Evolutionary conservation across 2,113 vertebrate species (phyloP).

Genomic region (Lates calcarifer): DNA sequence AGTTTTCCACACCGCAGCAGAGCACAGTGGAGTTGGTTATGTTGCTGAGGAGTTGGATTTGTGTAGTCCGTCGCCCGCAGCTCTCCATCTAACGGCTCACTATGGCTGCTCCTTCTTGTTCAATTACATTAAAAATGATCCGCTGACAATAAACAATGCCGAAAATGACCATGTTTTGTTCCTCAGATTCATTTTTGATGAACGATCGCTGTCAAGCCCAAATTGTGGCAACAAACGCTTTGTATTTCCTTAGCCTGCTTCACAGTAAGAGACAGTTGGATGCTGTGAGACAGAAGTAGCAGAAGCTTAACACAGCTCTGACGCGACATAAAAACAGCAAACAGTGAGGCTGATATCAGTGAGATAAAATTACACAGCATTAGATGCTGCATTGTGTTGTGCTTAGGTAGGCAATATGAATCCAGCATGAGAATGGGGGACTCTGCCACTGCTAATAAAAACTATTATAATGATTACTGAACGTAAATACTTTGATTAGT

Average conservation of each 20-base stretch:
- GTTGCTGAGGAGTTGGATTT: background rate
- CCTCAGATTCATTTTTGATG: background rate
- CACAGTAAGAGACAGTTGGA: background rate
- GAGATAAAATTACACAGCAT: constrained; percentile 6
- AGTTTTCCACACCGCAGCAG: background rate
- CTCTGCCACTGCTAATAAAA: background rate
- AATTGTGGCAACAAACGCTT: background rate
- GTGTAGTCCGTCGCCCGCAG: background rate
- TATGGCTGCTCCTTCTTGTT: background rate
- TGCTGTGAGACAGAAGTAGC: background rate
- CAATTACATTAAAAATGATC: background rate
- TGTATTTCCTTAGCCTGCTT: background rate
- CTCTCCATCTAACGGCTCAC: background rate
- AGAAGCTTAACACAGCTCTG: background rate
- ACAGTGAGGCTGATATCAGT: background rate
- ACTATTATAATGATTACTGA: background rate
- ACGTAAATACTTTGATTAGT: background rate
- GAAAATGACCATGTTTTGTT: background rate
- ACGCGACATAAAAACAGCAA: background rate
- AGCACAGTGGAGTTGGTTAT: background rate
- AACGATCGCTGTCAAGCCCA: background rate
- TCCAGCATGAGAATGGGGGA: background rate
- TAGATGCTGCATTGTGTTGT: background rate
- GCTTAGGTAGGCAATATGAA: background rate
- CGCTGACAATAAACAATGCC: background rate